Evolutionary conservation across 2,113 vertebrate species (phyloP), one percentile per base, ranked within the genome.

Genomic region (Anseranas semipalmata): DNA sequence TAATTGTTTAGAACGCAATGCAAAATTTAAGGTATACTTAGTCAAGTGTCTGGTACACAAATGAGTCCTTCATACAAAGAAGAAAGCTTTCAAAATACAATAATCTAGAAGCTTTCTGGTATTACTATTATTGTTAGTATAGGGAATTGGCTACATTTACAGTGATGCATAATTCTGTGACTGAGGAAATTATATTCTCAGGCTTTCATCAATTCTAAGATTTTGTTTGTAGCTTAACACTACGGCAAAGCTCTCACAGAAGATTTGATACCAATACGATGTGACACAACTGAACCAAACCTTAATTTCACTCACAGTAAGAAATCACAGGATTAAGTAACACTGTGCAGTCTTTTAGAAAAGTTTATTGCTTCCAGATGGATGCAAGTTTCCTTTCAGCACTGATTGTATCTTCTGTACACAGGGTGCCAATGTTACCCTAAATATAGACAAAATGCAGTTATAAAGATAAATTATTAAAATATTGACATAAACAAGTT

Each of bases 321-420:
- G 98, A 98, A 98, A 98, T 97, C 97, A 96, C 97, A 98, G 98
- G 98, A 99, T 98, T 98, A 98, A 98, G 98, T 98, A 98, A 98
- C 98, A 98, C 97, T 98, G 98, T 98, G 98, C 98, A 98, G 98
- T 98, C 98, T 98, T 98, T 98, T 97, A 98, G 98, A 99, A 99
- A 99, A 99, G 97, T 98, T 98, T 98, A 98, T 98, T 98, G 98
- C 98, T 98, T 99, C 98, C 98, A 98, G 98, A 99, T 99, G 98
- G 98, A 98, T 98, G 98, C 97, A 98, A 98, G 98, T 98, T 98
- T 98, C 98, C 98, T 98, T 98, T 98, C 98, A 98, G 97, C 96
- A 96, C 95, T 97, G 96, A 98, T 97, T 98, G 97, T 95, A 97
- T 98, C 97, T 97, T 97, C 97, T 93, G 97, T 98, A 98, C 96